A percentile compares a stretch with the other conserved stretches of the same genome.
Conservation (phyloP, 2,113 vertebrate genomes). For the Corythoichthys haematopterus region DNA sequence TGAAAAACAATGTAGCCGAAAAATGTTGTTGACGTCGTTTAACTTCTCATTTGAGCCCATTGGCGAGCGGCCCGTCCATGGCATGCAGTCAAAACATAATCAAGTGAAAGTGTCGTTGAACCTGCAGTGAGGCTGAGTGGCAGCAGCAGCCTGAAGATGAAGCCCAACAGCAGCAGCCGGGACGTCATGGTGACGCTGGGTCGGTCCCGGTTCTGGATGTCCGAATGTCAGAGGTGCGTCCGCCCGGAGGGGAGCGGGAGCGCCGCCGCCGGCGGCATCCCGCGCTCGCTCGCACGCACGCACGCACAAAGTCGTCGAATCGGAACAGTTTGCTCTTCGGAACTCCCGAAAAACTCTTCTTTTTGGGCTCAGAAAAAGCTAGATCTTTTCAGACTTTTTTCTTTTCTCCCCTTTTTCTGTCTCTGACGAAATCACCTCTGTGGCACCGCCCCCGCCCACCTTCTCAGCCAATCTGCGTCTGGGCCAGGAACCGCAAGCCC, state of each 20-base stretch:
- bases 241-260: not conserved
- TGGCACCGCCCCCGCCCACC: not conserved
- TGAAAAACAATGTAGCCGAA: too few species aligned
- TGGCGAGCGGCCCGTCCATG: too few species aligned
- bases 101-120: not conserved
- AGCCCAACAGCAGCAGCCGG: slow-evolving; percentile 17
- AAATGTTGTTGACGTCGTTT: too few species aligned
- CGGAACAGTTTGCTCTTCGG: too few species aligned
- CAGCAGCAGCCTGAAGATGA: slow-evolving; percentile 39
- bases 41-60: too few species aligned
- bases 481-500: not conserved
- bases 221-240: slow-evolving; percentile 19
- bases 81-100: too few species aligned
- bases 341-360: not conserved
- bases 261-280: slow-evolving; percentile 24
- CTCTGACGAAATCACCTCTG: not conserved
- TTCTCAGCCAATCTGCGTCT: not conserved
- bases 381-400: not conserved
- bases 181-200: slow-evolving; percentile 31
- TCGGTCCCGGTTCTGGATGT: not conserved
- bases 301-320: not conserved
- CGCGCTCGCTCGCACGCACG: not conserved
- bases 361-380: not conserved
- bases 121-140: slow-evolving; percentile 45
- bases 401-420: not conserved